Evolutionary conservation across 2,797 vertebrate species (phyloP).

Genomic region (Peromyscus aztecus): DNA sequence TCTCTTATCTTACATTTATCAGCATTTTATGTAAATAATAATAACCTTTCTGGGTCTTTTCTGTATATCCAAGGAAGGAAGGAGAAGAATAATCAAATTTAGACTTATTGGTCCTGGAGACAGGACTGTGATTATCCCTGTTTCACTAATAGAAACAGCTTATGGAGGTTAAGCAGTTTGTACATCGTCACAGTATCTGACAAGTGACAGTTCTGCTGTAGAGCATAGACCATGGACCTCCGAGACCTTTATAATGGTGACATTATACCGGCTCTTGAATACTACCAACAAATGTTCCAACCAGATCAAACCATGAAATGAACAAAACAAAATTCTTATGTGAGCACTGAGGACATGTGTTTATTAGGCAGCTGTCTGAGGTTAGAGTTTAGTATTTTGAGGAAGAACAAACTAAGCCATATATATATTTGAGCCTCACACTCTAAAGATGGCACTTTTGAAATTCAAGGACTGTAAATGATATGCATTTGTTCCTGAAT

Average conservation of each 20-base stretch:
- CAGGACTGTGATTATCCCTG: not conserved
- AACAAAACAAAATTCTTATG: not conserved
- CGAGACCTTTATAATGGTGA: not conserved
- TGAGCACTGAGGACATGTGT: not conserved
- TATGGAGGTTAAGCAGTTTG: conserved; percentile 11
- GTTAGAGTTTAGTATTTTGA: conserved; percentile 29
- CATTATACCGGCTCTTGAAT: not conserved
- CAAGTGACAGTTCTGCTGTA: not conserved
- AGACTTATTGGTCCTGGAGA: not conserved
- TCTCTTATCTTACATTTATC: not conserved
- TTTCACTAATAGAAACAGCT: not conserved
- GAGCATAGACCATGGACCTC: not conserved
- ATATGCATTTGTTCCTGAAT: conserved; percentile 56
- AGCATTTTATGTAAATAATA: conserved; percentile 37
- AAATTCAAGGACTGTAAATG: conserved; percentile 64
- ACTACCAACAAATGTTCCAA: not conserved
- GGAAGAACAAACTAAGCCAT: not conserved
- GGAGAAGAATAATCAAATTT: conserved; percentile 34
- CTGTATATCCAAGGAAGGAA: not conserved
- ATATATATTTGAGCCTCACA: not conserved
- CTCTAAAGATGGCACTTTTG: conserved; percentile 59
- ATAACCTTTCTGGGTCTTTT: not conserved
- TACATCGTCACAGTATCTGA: not conserved
- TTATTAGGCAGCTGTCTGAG: not conserved
- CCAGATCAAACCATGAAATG: not conserved